A percentile compares a stretch with the other conserved stretches of the same genome.
phyloP scores from a whole-genome alignment of 2,113 vertebrate species.

The rat (Rattus norvegicus) region DNA sequence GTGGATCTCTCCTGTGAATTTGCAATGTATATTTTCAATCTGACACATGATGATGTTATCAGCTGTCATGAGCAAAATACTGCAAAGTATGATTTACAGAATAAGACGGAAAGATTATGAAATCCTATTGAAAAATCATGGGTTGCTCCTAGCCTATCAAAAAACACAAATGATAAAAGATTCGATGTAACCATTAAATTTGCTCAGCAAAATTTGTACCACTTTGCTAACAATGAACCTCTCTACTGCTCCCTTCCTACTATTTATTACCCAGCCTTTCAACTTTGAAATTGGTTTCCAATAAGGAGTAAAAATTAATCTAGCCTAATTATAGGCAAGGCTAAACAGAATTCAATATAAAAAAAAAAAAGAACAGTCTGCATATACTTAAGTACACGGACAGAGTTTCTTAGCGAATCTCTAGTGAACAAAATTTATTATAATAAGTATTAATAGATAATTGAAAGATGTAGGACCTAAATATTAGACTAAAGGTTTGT shows the following conservation, averaged over 20 bases:
- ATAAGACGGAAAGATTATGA: background rate
- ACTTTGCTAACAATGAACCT: background rate
- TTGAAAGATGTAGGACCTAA: slow-evolving; percentile 43
- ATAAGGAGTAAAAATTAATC: slow-evolving; percentile 44
- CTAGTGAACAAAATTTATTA: slow-evolving; percentile 72
- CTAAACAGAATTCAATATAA: slow-evolving; percentile 12
- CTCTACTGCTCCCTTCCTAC: background rate
- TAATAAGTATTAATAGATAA: slow-evolving; percentile 64
- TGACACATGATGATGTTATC: background rate
- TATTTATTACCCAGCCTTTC: background rate
- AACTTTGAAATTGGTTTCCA: slow-evolving; percentile 52
- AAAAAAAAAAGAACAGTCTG: slow-evolving; percentile 47
- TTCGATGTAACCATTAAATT: slow-evolving; percentile 27
- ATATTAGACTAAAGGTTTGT: background rate
- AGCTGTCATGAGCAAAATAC: background rate
- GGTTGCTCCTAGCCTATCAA: slow-evolving; percentile 51
- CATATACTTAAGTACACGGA: slow-evolving; percentile 51
- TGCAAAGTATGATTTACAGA: background rate
- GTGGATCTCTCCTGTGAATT: background rate
- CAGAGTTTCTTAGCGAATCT: slow-evolving; percentile 64
- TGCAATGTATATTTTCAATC: background rate
- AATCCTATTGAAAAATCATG: slow-evolving; percentile 39
- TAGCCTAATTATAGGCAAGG: background rate
- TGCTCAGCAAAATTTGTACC: background rate
- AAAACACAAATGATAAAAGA: slow-evolving; percentile 68